phyloP scores from a whole-genome alignment of 2,888 invertebrate species.

The Falcaria lacertinaria region DNA sequence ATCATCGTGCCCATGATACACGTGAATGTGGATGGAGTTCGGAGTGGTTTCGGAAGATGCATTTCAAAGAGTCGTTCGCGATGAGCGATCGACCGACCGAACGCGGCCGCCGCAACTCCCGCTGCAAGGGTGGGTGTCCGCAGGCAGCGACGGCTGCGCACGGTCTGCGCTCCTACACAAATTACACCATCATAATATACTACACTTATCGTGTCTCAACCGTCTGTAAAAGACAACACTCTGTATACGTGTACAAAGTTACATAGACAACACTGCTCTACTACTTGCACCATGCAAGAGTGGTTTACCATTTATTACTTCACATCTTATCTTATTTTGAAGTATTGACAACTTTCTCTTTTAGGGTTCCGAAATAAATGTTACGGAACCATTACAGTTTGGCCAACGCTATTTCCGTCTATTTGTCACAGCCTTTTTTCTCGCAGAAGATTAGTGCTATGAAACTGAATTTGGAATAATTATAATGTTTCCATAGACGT shows the following conservation, averaged over 20 bases:
- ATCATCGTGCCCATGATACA: slow-evolving; percentile 70
- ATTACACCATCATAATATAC: slow-evolving; percentile 33
- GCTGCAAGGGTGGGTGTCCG: slow-evolving; percentile 75
- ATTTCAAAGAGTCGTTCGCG: slow-evolving; percentile 79
- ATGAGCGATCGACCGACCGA: slow-evolving; percentile 79
- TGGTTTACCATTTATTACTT: too few relatives aligned
- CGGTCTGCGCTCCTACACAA: slow-evolving; percentile 36
- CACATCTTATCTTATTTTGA: too few relatives aligned
- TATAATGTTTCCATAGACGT: too few relatives aligned
- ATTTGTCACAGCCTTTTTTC: too few relatives aligned
- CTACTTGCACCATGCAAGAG: too few relatives aligned
- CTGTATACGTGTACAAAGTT: not conserved
- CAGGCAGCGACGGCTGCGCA: slow-evolving; percentile 38
- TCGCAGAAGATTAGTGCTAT: too few relatives aligned
- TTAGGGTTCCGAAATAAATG: too few relatives aligned
- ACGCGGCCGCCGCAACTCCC: slow-evolving; percentile 76
- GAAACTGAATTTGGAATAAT: too few relatives aligned
- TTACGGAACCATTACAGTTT: too few relatives aligned
- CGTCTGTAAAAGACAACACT: not conserved
- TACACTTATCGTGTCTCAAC: slow-evolving; percentile 3
- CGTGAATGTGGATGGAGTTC: slow-evolving; percentile 73
- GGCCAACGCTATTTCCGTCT: too few relatives aligned
- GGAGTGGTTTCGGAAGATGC: slow-evolving; percentile 75
- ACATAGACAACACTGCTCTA: not conserved
- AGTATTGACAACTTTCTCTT: too few relatives aligned